Percentiles rank a stretch among this genome's conserved stretches.
Conservation (phyloP, 2,113 vertebrate species). For the Syrmaticus mikado region DNA sequence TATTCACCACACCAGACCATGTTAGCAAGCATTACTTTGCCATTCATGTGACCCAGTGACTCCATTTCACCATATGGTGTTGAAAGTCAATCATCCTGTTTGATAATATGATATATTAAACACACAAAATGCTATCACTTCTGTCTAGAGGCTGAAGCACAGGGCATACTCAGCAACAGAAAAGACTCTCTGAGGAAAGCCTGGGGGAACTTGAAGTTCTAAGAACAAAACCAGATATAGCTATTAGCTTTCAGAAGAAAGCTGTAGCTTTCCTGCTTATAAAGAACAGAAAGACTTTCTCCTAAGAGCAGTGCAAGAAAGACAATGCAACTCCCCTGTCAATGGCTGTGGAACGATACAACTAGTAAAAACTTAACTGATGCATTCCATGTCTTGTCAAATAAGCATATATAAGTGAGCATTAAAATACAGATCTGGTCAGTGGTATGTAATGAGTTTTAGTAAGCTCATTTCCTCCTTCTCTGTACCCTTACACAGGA, state of each 20-base stretch:
- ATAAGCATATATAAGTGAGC: background rate
- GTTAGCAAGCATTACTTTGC: background rate
- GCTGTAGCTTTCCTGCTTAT: background rate
- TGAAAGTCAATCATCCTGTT: background rate
- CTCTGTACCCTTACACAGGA: background rate
- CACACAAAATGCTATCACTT: background rate
- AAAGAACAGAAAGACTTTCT: background rate
- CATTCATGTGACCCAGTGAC: background rate
- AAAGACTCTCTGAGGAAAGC: background rate
- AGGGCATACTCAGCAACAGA: background rate
- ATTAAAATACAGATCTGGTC: background rate
- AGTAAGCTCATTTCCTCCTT: background rate
- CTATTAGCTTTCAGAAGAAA: background rate
- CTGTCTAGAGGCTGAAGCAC: background rate
- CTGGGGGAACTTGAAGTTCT: background rate
- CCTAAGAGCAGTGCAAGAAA: background rate
- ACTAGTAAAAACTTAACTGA: background rate
- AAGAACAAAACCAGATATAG: background rate
- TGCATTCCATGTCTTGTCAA: background rate
- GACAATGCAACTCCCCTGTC: background rate
- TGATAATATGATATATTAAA: background rate
- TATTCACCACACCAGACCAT: background rate
- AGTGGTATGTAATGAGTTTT: background rate
- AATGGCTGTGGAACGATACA: background rate
- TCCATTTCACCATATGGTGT: background rate